These are phyloP conservation scores for Trachemys scripta DNA, from an alignment of 2,113 vertebrate genomes.

Conservation along the genomic window DNA sequence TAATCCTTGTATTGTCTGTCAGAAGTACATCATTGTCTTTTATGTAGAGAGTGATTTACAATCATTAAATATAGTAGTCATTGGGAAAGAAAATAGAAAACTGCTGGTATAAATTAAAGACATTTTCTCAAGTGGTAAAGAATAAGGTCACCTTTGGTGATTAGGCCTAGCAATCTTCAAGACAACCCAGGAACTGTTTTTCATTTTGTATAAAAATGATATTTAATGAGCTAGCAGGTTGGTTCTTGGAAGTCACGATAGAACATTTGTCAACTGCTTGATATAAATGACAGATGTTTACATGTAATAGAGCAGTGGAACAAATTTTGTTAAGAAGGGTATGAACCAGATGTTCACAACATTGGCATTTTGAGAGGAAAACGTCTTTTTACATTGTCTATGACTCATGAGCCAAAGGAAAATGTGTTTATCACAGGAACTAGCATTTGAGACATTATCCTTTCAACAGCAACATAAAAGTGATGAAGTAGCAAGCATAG, in stretches of 20 bases:
- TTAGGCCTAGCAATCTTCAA: constrained; percentile 57
- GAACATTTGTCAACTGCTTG: constrained; percentile 74
- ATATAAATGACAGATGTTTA: constrained; percentile 84
- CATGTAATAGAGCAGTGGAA: constrained; percentile 79
- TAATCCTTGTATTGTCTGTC: constrained; percentile 39
- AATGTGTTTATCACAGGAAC: constrained; percentile 66
- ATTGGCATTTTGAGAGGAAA: constrained; percentile 70
- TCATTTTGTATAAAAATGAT: constrained; percentile 55
- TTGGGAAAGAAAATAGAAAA: constrained; percentile 70
- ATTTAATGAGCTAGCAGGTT: constrained; percentile 51
- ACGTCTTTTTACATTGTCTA: constrained; percentile 70
- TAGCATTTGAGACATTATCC: constrained; percentile 62
- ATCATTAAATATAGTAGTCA: constrained; percentile 70
- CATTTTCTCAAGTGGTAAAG: constrained; percentile 67
- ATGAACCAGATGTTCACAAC: constrained; percentile 82
- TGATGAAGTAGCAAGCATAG: background rate
- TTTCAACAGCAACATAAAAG: constrained; percentile 76
- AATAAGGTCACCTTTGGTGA: constrained; percentile 64
- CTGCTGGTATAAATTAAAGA: constrained; percentile 63
- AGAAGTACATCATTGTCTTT: constrained; percentile 66
- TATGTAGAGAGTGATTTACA: constrained; percentile 69
- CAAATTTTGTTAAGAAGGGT: constrained; percentile 80
- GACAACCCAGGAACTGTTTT: constrained; percentile 67
- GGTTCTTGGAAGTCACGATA: constrained; percentile 55
- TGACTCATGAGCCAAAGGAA: constrained; percentile 58